Evolutionary conservation across 2,888 invertebrate genomes (phyloP).

Genomic region (Branchellion lobata): DNA sequence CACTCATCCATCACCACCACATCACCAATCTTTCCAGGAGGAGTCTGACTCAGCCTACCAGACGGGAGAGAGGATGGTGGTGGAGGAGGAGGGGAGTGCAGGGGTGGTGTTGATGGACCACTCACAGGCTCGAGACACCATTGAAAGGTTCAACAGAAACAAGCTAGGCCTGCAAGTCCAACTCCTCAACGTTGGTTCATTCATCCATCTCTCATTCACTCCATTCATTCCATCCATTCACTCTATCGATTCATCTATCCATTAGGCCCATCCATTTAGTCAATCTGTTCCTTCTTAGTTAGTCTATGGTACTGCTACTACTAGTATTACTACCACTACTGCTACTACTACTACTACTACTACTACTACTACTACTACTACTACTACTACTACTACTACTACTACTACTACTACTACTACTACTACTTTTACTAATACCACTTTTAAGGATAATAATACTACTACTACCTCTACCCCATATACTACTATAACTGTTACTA

Average conservation of each 20-base stretch:
- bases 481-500: conserved; percentile 19
- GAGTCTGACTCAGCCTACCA: conserved; percentile 42
- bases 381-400: conserved; percentile 43
- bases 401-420: conserved; percentile 42
- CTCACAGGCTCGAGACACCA: background rate
- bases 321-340: too few species aligned
- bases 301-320: too few species aligned
- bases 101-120: background rate
- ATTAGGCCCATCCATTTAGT: too few species aligned
- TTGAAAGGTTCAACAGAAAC: background rate
- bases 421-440: conserved; percentile 25
- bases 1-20: too few species aligned
- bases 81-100: too few species aligned
- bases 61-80: conserved; percentile 17
- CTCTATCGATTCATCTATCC: too few species aligned
- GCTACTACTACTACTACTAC: conserved; percentile 41
- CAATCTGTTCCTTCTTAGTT: too few species aligned
- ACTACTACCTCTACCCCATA: conserved; percentile 13
- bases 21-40: background rate
- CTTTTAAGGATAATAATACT: conserved; percentile 8
- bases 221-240: too few species aligned
- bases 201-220: too few species aligned
- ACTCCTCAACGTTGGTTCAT: background rate
- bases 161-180: background rate
- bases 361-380: conserved; percentile 41